Percentiles rank a stretch among this genome's conserved stretches.
Conservation (phyloP, 2,888 invertebrate species). For the Saturnia pavonia region DNA sequence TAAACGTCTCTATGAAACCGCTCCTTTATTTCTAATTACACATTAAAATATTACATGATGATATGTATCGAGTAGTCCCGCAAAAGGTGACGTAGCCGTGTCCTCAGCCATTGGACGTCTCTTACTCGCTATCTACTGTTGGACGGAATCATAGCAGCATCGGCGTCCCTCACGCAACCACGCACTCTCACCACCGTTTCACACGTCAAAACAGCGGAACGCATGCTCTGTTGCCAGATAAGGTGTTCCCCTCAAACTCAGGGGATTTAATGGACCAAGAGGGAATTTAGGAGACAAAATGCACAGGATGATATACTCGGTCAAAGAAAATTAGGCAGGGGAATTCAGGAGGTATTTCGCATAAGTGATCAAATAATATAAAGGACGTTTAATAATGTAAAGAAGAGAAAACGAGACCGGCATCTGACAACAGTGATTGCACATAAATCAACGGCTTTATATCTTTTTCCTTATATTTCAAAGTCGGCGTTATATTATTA, state of each 20-base stretch:
- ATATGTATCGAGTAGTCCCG: conserved; percentile 88
- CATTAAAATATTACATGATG: conserved; percentile 84
- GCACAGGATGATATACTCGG: too few species aligned
- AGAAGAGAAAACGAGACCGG: too few species aligned
- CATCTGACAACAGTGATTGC: conserved; percentile 29
- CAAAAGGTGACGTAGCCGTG: conserved; percentile 81
- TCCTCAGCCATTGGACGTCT: conserved; percentile 82
- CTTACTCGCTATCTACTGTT: conserved; percentile 82
- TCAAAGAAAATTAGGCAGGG: too few species aligned
- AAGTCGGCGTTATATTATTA: conserved; percentile 27
- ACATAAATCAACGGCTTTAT: conserved; percentile 42
- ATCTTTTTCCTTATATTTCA: background rate
- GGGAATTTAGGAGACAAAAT: too few species aligned
- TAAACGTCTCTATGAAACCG: conserved; percentile 82
- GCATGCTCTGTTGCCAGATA: conserved; percentile 1
- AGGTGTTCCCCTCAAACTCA: too few species aligned
- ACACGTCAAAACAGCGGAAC: conserved; percentile 38
- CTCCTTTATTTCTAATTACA: conserved; percentile 79
- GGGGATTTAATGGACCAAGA: too few species aligned
- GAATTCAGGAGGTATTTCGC: too few species aligned
- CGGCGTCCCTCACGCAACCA: conserved; percentile 53
- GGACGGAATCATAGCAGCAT: conserved; percentile 82
- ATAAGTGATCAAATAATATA: too few species aligned
- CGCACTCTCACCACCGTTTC: conserved; percentile 24
- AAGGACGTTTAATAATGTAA: too few species aligned